Percentiles rank a stretch among this genome's conserved stretches.
These are phyloP conservation scores for Oreochromis niloticus DNA, from an alignment of 2,113 vertebrate species.

Conservation along the genomic window DNA sequence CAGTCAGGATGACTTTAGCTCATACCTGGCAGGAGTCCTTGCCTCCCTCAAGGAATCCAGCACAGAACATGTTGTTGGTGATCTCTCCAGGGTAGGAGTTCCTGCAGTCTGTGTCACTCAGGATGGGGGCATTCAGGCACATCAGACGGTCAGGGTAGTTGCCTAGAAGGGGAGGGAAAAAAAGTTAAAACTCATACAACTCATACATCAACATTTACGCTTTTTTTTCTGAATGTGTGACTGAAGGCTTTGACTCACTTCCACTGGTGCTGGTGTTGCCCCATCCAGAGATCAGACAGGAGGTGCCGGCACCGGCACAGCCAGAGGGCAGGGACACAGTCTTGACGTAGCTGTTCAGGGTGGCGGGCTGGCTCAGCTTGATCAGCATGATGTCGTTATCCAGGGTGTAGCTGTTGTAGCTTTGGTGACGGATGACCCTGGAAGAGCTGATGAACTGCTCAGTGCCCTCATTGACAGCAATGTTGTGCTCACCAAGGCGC, in stretches of 20 bases:
- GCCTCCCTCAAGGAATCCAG: slow-evolving; percentile 84
- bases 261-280: slow-evolving; percentile 76
- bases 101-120: slow-evolving; percentile 66
- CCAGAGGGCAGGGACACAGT: slow-evolving; percentile 70
- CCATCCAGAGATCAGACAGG: slow-evolving; percentile 86
- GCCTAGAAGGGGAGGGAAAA: slow-evolving; percentile 21
- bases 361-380: slow-evolving; percentile 65
- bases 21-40: slow-evolving; percentile 92
- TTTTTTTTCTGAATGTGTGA: neutral
- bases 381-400: slow-evolving; percentile 88
- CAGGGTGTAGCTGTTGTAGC: slow-evolving; percentile 62
- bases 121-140: slow-evolving; percentile 80
- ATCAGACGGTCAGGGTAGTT: slow-evolving; percentile 75
- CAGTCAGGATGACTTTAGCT: neutral
- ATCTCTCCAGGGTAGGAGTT: slow-evolving; percentile 79
- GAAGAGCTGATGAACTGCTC: slow-evolving; percentile 72
- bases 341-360: slow-evolving; percentile 64
- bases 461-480: slow-evolving; percentile 60
- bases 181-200: neutral
- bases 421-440: slow-evolving; percentile 67
- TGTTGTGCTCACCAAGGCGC: slow-evolving; percentile 79
- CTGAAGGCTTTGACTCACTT: slow-evolving; percentile 52
- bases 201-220: neutral
- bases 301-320: slow-evolving; percentile 70
- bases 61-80: slow-evolving; percentile 83